Evolutionary conservation across 1,140 invertebrate species (phyloP).

Genomic region (Aphis craccivora): DNA sequence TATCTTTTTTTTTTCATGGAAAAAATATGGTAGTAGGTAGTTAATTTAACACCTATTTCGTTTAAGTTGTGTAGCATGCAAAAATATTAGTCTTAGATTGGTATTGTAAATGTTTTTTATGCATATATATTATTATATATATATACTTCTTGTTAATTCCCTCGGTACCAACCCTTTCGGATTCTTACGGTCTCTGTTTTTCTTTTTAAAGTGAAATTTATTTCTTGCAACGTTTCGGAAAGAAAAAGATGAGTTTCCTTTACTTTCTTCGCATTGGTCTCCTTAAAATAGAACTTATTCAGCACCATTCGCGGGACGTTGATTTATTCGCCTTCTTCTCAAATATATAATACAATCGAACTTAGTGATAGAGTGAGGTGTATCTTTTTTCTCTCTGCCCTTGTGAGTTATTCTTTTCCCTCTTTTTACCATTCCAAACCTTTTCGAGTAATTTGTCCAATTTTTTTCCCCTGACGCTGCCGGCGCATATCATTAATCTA

Average conservation of each 20-base stretch:
- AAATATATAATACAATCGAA: slow-evolving; percentile 57
- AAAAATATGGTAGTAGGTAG: not conserved
- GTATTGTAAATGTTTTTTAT: not conserved
- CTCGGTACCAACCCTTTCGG: not conserved
- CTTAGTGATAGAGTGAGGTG: slow-evolving; percentile 54
- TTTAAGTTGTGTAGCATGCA: not conserved
- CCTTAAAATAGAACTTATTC: slow-evolving; percentile 56
- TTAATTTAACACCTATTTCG: not conserved
- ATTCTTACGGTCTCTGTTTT: slow-evolving; percentile 27
- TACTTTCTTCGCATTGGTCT: slow-evolving; percentile 13
- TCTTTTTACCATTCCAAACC: slow-evolving; percentile 50
- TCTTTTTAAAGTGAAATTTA: slow-evolving; percentile 53
- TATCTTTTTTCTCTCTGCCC: slow-evolving; percentile 23
- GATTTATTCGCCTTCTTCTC: slow-evolving; percentile 57
- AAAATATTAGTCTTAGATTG: slow-evolving; percentile 1
- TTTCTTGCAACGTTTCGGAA: slow-evolving; percentile 47
- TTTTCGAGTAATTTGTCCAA: slow-evolving; percentile 56
- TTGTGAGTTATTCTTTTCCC: slow-evolving; percentile 42
- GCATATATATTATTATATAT: not conserved
- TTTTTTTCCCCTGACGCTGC: slow-evolving; percentile 30
- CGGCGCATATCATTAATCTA: slow-evolving; percentile 50
- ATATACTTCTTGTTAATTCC: slow-evolving; percentile 36
- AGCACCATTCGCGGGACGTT: slow-evolving; percentile 53
- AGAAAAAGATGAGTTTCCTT: slow-evolving; percentile 53
- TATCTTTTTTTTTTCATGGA: not conserved